These are phyloP conservation scores for Sarcophaga subvicina DNA, from an alignment of 2,888 invertebrate species.

Conservation along the genomic window DNA sequence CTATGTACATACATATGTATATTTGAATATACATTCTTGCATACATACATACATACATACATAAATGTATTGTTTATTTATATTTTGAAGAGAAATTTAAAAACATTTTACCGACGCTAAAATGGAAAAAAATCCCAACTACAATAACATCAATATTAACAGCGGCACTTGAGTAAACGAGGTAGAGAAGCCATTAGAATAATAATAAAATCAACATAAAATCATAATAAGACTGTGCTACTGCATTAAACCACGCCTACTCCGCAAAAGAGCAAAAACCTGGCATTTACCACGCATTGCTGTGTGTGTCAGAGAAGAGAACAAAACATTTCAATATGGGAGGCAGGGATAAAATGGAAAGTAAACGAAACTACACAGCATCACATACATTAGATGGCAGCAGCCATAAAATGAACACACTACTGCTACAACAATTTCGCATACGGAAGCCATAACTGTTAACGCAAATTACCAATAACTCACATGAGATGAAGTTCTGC, in stretches of 20 bases:
- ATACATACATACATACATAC: too few relatives aligned
- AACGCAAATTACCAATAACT: constrained; percentile 79
- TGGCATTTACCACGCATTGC: background rate
- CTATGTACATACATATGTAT: background rate
- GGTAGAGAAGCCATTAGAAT: constrained; percentile 65
- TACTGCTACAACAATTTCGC: constrained; percentile 60
- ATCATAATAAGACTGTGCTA: constrained; percentile 53
- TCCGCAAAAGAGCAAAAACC: constrained; percentile 29
- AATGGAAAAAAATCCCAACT: constrained; percentile 14
- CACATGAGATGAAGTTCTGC: constrained; percentile 73
- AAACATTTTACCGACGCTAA: constrained; percentile 68
- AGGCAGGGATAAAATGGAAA: constrained; percentile 29
- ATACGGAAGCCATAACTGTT: constrained; percentile 82
- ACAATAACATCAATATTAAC: constrained; percentile 39
- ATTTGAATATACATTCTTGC: too few relatives aligned
- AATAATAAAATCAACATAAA: constrained; percentile 66
- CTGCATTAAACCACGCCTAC: constrained; percentile 65
- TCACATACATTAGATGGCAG: background rate
- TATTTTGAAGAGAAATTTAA: constrained; percentile 8
- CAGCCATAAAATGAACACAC: constrained; percentile 27
- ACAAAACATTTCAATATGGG: constrained; percentile 32
- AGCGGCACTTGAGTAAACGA: constrained; percentile 64
- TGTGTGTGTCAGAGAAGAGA: background rate
- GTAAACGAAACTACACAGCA: constrained; percentile 24
- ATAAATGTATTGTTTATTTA: too few relatives aligned